Conservation (phyloP, 92 coral and sea anemone species). For the Epizoanthus scotinus region DNA sequence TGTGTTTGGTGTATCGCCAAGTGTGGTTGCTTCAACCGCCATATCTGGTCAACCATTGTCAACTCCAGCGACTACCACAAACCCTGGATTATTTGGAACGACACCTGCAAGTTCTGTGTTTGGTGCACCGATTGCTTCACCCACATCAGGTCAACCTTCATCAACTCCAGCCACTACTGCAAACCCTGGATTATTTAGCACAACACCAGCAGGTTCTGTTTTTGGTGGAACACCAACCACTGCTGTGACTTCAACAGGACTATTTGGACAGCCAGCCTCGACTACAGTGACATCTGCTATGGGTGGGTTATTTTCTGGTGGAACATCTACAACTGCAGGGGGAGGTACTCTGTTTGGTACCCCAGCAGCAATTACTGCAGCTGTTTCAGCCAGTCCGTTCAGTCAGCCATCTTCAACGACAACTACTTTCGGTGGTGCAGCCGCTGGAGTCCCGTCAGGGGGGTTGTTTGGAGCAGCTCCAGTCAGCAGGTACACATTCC, state of each 20-base stretch:
- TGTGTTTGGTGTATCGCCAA: background rate
- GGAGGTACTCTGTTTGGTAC: no score
- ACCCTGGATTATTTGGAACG: background rate
- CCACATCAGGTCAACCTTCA: background rate
- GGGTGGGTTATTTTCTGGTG: background rate
- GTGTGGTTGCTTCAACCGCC: background rate
- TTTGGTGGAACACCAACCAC: background rate
- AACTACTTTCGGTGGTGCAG: constrained; percentile 1
- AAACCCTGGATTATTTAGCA: background rate
- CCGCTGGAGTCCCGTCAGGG: constrained; percentile 11
- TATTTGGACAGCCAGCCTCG: background rate
- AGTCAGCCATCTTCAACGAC: constrained; percentile 2
- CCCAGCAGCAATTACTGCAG: background rate
- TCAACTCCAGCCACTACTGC: background rate
- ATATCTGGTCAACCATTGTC: background rate
- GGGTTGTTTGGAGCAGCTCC: constrained; percentile 19
- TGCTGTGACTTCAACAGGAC: background rate
- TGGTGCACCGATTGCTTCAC: background rate
- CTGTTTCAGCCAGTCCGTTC: background rate
- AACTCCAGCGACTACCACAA: background rate
- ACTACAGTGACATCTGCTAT: background rate
- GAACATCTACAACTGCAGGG: background rate
- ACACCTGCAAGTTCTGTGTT: background rate
- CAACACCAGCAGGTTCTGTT: background rate
- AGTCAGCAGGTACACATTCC: background rate